A percentile compares a stretch with the other conserved stretches of the same genome.
These are phyloP conservation scores for Chrysolina haemoptera DNA, from an alignment of 2,888 invertebrate genomes.

Conservation along the genomic window DNA sequence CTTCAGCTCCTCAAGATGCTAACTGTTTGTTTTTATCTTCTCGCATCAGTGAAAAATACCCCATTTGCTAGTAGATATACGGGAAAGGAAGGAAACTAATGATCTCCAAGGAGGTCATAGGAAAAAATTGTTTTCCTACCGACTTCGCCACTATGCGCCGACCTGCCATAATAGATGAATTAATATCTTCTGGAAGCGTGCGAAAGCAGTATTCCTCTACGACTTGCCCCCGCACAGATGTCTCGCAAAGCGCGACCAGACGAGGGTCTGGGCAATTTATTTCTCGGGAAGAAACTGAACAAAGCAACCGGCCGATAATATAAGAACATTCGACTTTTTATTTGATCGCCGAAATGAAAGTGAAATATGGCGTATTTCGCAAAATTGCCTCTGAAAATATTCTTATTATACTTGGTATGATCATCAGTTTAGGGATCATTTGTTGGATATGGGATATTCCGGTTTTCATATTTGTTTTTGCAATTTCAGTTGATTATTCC, in stretches of 20 bases:
- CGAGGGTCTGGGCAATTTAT: neutral
- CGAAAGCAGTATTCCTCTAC: neutral
- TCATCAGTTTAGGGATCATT: neutral
- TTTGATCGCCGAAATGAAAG: slow-evolving; percentile 12
- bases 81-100: too few species aligned
- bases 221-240: neutral
- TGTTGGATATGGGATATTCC: neutral
- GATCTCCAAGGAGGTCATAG: too few species aligned
- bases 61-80: too few species aligned
- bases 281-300: slow-evolving; percentile 2
- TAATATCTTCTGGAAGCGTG: too few species aligned
- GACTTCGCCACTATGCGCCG: too few species aligned
- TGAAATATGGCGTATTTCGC: neutral
- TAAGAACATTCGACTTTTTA: slow-evolving; percentile 15
- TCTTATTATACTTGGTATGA: neutral
- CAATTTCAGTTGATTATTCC: neutral
- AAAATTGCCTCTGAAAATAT: slow-evolving; percentile 13
- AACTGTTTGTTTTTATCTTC: too few species aligned
- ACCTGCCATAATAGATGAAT: too few species aligned
- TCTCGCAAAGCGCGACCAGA: neutral
- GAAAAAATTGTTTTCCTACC: too few species aligned
- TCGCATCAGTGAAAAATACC: too few species aligned
- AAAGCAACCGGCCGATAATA: slow-evolving; percentile 14
- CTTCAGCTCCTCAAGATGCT: too few species aligned
- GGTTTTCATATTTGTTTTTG: neutral